A percentile compares a stretch with the other conserved stretches of the same genome.
phyloP scores from a whole-genome alignment of 2,113 vertebrate species.

The Solea senegalensis region DNA sequence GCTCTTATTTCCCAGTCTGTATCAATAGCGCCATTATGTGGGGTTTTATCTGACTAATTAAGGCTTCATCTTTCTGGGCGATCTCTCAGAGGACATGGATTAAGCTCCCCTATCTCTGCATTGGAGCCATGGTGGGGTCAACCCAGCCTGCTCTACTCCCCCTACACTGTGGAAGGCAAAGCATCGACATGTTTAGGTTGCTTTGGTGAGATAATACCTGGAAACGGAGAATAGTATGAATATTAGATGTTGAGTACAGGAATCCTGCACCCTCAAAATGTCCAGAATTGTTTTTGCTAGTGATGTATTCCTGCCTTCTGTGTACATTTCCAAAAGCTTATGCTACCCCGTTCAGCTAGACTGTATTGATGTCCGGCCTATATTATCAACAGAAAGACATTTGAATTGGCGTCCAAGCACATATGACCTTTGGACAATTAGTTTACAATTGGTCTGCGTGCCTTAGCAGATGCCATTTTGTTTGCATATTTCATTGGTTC shows the following conservation, averaged over 20 bases:
- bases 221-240: constrained; percentile 12
- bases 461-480: constrained; percentile 28
- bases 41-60: constrained; percentile 82
- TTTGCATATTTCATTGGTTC: constrained; percentile 45
- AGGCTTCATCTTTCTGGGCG: constrained; percentile 75
- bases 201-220: constrained; percentile 1
- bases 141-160: constrained; percentile 29
- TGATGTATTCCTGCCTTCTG: constrained; percentile 5
- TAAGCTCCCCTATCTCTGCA: constrained; percentile 67
- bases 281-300: background rate
- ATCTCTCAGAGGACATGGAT: constrained; percentile 80
- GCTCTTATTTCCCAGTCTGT: constrained; percentile 66
- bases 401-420: constrained; percentile 19
- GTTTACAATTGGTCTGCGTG: constrained; percentile 38
- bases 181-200: background rate
- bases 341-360: background rate
- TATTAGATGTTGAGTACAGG: background rate
- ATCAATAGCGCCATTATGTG: constrained; percentile 76
- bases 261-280: background rate
- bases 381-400: constrained; percentile 23
- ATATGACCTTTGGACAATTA: constrained; percentile 21
- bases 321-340: background rate
- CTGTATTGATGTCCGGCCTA: background rate
- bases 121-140: constrained; percentile 55
- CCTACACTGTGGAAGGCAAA: constrained; percentile 12